These are phyloP conservation scores for Palythoa heliodiscus DNA, from an alignment of 92 coral and sea anemone species.

Conservation along the genomic window DNA sequence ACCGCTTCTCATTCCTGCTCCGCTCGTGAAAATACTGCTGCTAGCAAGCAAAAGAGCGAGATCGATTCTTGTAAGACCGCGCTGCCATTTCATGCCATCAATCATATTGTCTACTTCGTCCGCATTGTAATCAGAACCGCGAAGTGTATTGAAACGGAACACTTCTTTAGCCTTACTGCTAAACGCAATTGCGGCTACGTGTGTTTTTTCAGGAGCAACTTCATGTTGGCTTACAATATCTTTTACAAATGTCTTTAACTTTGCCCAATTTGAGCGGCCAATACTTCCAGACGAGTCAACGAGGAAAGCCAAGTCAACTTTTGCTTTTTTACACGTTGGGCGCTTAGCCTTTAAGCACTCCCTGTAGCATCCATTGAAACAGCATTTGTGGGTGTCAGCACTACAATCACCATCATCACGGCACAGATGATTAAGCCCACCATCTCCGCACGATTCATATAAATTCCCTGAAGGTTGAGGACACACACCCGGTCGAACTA, in stretches of 20 bases:
- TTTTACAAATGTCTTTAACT: slow-evolving; percentile 20
- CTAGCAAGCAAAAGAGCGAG: slow-evolving; percentile 15
- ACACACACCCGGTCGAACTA: slow-evolving; percentile 34
- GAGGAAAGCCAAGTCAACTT: slow-evolving; percentile 22
- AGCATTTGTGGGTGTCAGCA: slow-evolving; percentile 16
- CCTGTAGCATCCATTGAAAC: slow-evolving; percentile 23
- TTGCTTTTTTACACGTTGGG: slow-evolving; percentile 6
- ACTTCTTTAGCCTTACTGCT: slow-evolving; percentile 28
- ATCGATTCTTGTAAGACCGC: slow-evolving; percentile 34
- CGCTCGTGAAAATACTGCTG: slow-evolving; percentile 7
- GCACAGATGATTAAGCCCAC: background rate
- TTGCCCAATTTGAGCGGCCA: slow-evolving; percentile 38
- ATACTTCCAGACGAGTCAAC: slow-evolving; percentile 37
- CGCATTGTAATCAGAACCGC: slow-evolving; percentile 1
- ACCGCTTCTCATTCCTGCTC: slow-evolving; percentile 22
- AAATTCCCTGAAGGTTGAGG: background rate
- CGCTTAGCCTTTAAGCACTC: slow-evolving; percentile 4
- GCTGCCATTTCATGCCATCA: slow-evolving; percentile 41
- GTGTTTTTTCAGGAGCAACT: slow-evolving; percentile 15
- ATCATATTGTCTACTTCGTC: slow-evolving; percentile 33
- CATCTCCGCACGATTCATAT: background rate
- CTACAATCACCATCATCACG: background rate
- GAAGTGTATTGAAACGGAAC: slow-evolving; percentile 37
- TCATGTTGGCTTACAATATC: background rate
- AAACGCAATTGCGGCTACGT: slow-evolving; percentile 27